Evolutionary conservation across 2,888 invertebrate species (phyloP), one percentile per base, ranked within the genome.

Genomic region (Cryptus viduatorius): DNA sequence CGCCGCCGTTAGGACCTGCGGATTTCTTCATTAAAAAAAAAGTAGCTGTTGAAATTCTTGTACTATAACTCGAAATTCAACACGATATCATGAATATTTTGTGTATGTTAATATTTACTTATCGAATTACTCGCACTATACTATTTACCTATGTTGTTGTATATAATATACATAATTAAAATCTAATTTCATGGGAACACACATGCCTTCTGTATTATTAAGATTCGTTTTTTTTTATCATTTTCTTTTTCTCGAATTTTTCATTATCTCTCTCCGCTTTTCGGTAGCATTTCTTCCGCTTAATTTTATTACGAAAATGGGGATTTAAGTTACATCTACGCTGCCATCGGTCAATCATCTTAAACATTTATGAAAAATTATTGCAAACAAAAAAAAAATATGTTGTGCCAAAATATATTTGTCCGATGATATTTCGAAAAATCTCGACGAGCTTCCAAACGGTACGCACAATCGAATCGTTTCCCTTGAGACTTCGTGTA

Each of bases 111-210:
- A 71, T 87, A 89, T 87, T 87, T 88, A 87, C 87, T 85, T 87
- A 86, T 86, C 85, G 81, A 80, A 83, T 87, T 88, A 86, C 84
- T 87, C 84, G 87, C 85, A 86, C 86, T 78, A 88, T 87, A 86
- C 83, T 88, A 89, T 89, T 87, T 87, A 84, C 87, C 86, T 87
- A 87, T 88, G 87, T 89, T 90, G 86, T 87, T 89, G 87, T 90
- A 89, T 87, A 90, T 90, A 90, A 84, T 84, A 84, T 84, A 84
- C 84, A 84, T 82, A 82, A 84, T 84, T 84, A 84, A 81, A 90
- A 83, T 86, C 81, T 84, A 88, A 89, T 89, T 88, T 88, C 84
- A 89, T 88, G 85, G 87, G 83, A 89, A 86, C 84, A 84, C 83
- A 80, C 81, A 75, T 86, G 84, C 87, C 80, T 82, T 89, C 87